Conservation (phyloP, 2,797 vertebrate genomes). For the Sparus aurata region DNA sequence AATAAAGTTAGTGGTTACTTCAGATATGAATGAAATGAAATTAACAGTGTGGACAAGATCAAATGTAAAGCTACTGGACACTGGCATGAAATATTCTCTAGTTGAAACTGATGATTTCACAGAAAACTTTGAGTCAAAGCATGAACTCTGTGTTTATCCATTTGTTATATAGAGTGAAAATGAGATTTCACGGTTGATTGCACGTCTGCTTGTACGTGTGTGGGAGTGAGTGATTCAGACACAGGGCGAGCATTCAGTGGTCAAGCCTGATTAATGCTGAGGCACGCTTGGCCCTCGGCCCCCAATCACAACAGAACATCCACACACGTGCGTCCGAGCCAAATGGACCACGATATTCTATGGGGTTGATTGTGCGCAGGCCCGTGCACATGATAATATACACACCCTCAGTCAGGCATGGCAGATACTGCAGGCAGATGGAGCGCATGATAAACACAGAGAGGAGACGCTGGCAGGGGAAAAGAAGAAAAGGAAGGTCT, state of each 20-base stretch:
- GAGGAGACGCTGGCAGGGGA: slow-evolving; percentile 67
- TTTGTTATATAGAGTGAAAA: slow-evolving; percentile 14
- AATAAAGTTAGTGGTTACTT: neutral
- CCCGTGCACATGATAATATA: slow-evolving; percentile 61
- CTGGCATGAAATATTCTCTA: too few species aligned
- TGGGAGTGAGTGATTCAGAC: slow-evolving; percentile 43
- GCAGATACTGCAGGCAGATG: slow-evolving; percentile 70
- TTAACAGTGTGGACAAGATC: too few species aligned
- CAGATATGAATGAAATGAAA: too few species aligned
- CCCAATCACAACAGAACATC: slow-evolving; percentile 43
- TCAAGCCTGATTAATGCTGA: slow-evolving; percentile 82
- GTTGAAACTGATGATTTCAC: too few species aligned
- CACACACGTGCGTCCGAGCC: slow-evolving; percentile 35
- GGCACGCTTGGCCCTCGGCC: slow-evolving; percentile 67
- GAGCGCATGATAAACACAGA: slow-evolving; percentile 68
- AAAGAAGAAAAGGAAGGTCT: slow-evolving; percentile 67
- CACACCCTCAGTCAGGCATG: slow-evolving; percentile 66
- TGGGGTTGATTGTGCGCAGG: slow-evolving; percentile 64
- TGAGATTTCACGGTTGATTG: slow-evolving; percentile 8
- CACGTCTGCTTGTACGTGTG: slow-evolving; percentile 16
- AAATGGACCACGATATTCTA: slow-evolving; percentile 45
- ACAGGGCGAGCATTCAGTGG: slow-evolving; percentile 77
- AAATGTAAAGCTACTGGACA: too few species aligned
- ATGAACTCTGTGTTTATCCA: slow-evolving; percentile 1
- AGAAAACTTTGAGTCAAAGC: neutral